Percentiles rank a stretch among this genome's conserved stretches.
Conservation (phyloP, 2,797 vertebrate species). For the Toxotes lorentzi region DNA sequence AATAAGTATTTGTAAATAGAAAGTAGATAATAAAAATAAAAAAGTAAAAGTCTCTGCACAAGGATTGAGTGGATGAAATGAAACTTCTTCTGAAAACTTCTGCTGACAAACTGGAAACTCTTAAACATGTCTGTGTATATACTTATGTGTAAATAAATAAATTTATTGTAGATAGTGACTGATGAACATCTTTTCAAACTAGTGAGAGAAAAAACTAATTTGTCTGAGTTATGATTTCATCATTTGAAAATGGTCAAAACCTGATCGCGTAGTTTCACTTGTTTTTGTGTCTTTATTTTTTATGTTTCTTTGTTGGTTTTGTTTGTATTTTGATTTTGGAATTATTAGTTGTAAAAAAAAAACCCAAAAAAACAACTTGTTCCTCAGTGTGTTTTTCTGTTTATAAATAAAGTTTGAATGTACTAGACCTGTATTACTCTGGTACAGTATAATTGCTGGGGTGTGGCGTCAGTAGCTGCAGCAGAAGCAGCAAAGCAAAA, state of each 20-base stretch:
- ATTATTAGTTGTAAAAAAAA: not conserved
- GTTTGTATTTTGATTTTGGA: not conserved
- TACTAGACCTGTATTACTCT: not conserved
- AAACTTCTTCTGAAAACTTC: no score
- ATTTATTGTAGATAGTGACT: not conserved
- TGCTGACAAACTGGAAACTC: not conserved
- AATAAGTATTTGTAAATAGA: no score
- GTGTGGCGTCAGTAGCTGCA: not conserved
- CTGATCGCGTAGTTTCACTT: not conserved
- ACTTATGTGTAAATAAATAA: not conserved
- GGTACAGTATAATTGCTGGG: not conserved
- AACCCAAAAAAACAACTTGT: not conserved
- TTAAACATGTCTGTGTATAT: not conserved
- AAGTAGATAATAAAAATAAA: not conserved
- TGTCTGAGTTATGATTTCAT: not conserved
- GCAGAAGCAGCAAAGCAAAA: not conserved
- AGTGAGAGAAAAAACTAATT: not conserved
- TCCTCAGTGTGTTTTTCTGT: no score
- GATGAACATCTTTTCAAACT: not conserved
- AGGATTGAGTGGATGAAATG: not conserved
- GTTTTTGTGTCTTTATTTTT: no score
- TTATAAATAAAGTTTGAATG: not conserved
- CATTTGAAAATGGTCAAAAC: not conserved
- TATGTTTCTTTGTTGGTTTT: not conserved
- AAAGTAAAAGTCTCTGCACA: no score